Evolutionary conservation across 1,140 invertebrate genomes (phyloP).

Genomic region (Thalassaphorura encarpata): DNA sequence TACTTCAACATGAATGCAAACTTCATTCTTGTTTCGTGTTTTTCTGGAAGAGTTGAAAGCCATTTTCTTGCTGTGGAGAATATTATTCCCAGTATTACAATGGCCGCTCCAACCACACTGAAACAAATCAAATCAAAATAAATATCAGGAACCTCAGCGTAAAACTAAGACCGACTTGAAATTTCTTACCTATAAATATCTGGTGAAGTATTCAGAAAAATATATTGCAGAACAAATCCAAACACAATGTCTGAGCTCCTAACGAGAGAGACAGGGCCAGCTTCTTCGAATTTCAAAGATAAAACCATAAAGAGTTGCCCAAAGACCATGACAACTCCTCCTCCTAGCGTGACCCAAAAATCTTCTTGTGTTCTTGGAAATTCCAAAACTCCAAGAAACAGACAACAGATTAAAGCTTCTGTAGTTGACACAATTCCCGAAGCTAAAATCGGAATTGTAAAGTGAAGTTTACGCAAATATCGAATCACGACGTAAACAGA

Average conservation of each 20-base stretch:
- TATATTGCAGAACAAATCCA: slow-evolving; percentile 20
- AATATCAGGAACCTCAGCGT: not conserved
- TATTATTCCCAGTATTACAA: slow-evolving; percentile 12
- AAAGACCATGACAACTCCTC: slow-evolving; percentile 10
- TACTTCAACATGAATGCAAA: not conserved
- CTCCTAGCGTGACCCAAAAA: slow-evolving; percentile 1
- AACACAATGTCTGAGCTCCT: slow-evolving; percentile 9
- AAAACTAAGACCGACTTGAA: not conserved
- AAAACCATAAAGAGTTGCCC: slow-evolving; percentile 28
- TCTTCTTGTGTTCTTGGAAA: slow-evolving; percentile 9
- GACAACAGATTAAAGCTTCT: slow-evolving; percentile 14
- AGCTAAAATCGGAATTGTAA: slow-evolving; percentile 24
- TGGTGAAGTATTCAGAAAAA: slow-evolving; percentile 19
- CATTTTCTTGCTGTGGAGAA: slow-evolving; percentile 14
- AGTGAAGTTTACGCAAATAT: slow-evolving; percentile 29
- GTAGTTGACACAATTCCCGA: slow-evolving; percentile 27
- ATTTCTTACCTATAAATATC: slow-evolving; percentile 19
- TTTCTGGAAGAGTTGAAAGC: slow-evolving; percentile 8
- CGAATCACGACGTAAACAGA: slow-evolving; percentile 25
- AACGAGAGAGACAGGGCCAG: slow-evolving; percentile 13
- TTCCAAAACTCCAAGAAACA: slow-evolving; percentile 4
- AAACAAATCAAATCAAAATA: not conserved
- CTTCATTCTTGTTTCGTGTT: slow-evolving; percentile 1
- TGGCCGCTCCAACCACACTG: slow-evolving; percentile 11
- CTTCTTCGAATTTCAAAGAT: slow-evolving; percentile 26